Base-by-base conservation (phyloP, 2,113 vertebrate species). In the Charadrius vociferus region DNA sequence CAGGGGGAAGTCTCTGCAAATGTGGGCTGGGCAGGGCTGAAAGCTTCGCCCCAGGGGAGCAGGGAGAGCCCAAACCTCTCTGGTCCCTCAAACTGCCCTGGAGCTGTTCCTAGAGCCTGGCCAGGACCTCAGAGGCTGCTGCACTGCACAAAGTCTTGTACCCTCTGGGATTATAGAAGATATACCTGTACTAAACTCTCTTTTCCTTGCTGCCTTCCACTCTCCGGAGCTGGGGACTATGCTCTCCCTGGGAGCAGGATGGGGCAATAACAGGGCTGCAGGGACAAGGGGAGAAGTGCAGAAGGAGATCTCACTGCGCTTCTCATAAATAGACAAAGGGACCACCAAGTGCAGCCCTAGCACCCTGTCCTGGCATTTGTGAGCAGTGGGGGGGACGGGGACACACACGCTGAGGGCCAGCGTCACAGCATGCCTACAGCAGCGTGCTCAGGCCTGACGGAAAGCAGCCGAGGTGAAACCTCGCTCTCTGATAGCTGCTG, bases 391-490 rank as follows among this genome's bases (percentile, higher is more conserved):
- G 63, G 67, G 83, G 36, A n/a, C n/a, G n/a, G n/a, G n/a, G n/a
- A n/a, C n/a, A n/a, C n/a, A n/a, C n/a, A n/a, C 3, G 30, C 5
- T 0, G 2, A 62, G 45, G 39, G 61, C 53, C 87, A 55, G 58
- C 4, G 2, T 73, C 80, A 49, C 73, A 53, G 41, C 17, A 13
- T 12, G 39, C 32, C 81, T 55, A 24, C 3, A 3, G 75, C 74
- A 83, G 50, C 2, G 6, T 37, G 39, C 43, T 95, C 78, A 79
- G 62, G 56, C 59, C 53, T 37, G 67, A 59, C 36, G 68, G 66
- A 88, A 77, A 79, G 61, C 93, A 91, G 87, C 52, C 82, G 74
- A 71, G 50, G 62, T 86, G 88, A 77, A 85, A 81, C 47, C 52
- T 62, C 53, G 37, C 36, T 72, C 71, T 45, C 62, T 66, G 66